Conservation (phyloP, 2,113 vertebrate species). For the Crocuta crocuta region DNA sequence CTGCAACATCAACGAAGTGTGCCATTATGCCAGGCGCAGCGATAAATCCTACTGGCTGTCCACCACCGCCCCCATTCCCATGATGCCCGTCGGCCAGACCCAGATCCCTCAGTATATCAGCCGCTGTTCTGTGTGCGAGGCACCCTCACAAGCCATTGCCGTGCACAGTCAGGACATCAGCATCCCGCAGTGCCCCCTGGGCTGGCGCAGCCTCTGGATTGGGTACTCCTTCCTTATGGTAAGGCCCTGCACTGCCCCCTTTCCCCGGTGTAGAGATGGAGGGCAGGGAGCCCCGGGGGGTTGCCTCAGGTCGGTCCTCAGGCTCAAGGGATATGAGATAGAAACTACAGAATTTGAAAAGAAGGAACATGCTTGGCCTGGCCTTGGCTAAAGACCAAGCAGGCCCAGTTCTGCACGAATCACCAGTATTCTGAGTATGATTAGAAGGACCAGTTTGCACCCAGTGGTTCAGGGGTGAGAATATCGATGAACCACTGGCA, state of each 20-base stretch:
- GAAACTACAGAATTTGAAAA: not conserved
- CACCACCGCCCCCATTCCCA: constrained; percentile 95
- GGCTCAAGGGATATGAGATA: not conserved
- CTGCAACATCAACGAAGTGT: constrained; percentile 95
- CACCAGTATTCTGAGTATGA: not conserved
- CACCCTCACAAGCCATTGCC: constrained; percentile 94
- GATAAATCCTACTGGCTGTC: constrained; percentile 99
- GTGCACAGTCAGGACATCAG: constrained; percentile 96
- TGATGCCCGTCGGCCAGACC: constrained; percentile 93
- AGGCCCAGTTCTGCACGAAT: not conserved
- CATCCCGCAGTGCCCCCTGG: constrained; percentile 93
- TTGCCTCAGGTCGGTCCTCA: not conserved
- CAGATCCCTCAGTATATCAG: constrained; percentile 95
- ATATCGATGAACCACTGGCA: not conserved
- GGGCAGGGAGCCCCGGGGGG: not conserved
- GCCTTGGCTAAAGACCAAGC: not conserved
- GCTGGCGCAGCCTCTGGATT: constrained; percentile 98
- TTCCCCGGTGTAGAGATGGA: not conserved
- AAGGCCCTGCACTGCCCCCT: constrained; percentile 28
- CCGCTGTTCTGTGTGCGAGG: constrained; percentile 96
- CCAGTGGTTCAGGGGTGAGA: not conserved
- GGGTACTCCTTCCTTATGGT: constrained; percentile 99
- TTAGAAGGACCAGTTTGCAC: not conserved
- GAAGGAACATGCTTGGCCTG: not conserved
- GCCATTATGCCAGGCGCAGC: constrained; percentile 95